Conservation (phyloP, 2,797 vertebrate species). For the Trichosurus vulpecula region DNA sequence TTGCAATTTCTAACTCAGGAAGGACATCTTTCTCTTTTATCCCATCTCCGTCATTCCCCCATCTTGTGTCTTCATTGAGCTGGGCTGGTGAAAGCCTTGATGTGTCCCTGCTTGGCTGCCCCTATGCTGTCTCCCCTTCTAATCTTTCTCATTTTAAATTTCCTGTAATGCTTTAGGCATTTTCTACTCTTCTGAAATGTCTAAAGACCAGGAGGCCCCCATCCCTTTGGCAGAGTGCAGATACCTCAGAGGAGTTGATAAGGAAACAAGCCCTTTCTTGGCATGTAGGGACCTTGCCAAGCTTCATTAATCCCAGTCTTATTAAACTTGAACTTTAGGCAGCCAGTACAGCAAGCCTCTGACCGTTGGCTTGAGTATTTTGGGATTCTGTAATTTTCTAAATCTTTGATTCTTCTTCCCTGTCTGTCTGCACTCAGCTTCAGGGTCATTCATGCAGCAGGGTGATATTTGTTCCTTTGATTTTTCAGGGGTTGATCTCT, state of each 20-base stretch:
- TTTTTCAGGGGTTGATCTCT: conserved; percentile 13
- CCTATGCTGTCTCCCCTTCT: neutral
- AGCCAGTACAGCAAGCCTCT: neutral
- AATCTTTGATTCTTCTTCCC: neutral
- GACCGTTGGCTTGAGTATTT: neutral
- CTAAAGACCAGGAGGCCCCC: neutral
- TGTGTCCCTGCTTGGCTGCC: neutral
- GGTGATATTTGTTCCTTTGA: neutral
- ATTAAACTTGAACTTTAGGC: neutral
- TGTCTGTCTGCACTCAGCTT: neutral
- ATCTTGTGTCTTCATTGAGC: too few relatives aligned
- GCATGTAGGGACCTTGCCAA: neutral
- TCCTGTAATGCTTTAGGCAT: too few relatives aligned
- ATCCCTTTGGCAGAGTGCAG: neutral
- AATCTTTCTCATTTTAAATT: neutral
- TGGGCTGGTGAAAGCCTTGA: neutral
- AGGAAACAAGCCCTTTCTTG: conserved; percentile 1
- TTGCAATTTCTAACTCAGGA: neutral
- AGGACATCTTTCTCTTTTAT: neutral
- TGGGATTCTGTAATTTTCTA: neutral
- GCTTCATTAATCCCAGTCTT: neutral
- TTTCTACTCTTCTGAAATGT: neutral
- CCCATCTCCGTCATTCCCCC: neutral
- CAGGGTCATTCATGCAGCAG: neutral
- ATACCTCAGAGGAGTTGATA: neutral